A percentile compares a stretch with the other conserved stretches of the same genome.
These are phyloP conservation scores for Cichlasoma orientale DNA, from an alignment of 2,797 vertebrate genomes.

Conservation along the genomic window DNA sequence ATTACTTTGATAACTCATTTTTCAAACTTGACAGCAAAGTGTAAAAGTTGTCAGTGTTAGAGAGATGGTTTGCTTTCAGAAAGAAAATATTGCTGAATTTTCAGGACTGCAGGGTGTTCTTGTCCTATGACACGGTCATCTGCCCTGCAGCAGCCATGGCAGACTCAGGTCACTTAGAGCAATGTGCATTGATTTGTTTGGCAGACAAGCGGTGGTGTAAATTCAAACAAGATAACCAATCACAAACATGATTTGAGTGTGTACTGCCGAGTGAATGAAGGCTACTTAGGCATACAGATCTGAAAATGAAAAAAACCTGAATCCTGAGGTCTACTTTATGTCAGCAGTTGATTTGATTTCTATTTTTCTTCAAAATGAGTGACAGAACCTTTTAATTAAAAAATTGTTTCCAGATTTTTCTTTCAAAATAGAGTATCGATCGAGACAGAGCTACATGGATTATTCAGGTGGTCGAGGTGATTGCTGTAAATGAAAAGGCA, in stretches of 20 bases:
- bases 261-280: neutral
- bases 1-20: too few species aligned
- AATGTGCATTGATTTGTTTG: neutral
- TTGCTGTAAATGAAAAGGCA: slow-evolving; percentile 54
- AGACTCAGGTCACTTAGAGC: neutral
- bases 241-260: neutral
- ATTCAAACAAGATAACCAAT: neutral
- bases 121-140: neutral
- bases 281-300: neutral
- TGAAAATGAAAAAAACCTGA: neutral
- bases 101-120: neutral
- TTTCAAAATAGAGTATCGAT: neutral
- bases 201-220: neutral
- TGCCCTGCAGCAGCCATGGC: neutral
- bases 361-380: neutral
- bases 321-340: neutral
- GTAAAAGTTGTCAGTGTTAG: neutral
- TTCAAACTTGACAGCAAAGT: neutral
- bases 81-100: neutral
- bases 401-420: neutral
- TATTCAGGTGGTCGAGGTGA: slow-evolving; percentile 30
- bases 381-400: neutral
- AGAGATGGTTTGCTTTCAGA: neutral
- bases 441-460: neutral
- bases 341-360: neutral